Conservation (phyloP, 2,113 vertebrate species). For the Poicephalus meyeri region DNA sequence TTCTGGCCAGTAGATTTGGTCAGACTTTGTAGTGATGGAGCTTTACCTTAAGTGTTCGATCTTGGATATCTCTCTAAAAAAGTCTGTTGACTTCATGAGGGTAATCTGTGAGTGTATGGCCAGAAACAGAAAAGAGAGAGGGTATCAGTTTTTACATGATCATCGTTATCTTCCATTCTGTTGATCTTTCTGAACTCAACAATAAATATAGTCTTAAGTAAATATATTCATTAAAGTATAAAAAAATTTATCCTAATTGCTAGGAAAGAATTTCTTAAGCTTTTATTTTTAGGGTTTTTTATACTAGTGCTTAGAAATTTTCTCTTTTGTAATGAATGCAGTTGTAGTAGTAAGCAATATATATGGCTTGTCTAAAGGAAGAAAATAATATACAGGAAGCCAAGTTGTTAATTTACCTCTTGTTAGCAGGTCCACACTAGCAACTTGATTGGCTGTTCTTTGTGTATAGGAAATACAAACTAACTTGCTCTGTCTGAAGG, state of each 20-base stretch:
- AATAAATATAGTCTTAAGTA: not conserved
- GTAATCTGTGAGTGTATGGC: not conserved
- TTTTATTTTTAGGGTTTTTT: not conserved
- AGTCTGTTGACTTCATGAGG: rapidly evolving
- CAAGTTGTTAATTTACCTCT: not conserved
- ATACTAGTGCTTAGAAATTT: not conserved
- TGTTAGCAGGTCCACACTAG: not conserved
- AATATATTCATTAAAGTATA: not conserved
- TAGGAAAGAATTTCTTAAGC: not conserved
- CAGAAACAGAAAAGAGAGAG: not conserved
- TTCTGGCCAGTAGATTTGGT: not conserved
- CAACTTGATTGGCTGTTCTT: not conserved
- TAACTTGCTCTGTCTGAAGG: not conserved
- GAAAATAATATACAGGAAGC: not conserved
- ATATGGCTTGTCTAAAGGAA: not conserved
- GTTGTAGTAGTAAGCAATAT: not conserved
- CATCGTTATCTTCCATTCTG: not conserved
- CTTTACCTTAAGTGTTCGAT: not conserved
- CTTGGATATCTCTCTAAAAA: not conserved
- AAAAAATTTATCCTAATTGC: not conserved
- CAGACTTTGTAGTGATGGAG: not conserved
- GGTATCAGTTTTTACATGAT: not conserved
- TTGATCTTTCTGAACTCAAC: not conserved
- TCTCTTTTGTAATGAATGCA: not conserved
- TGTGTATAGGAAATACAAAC: not conserved